A percentile compares a stretch with the other conserved stretches of the same genome.
phyloP scores from a whole-genome alignment of 2,113 vertebrate genomes.

The Antechinus flavipes region DNA sequence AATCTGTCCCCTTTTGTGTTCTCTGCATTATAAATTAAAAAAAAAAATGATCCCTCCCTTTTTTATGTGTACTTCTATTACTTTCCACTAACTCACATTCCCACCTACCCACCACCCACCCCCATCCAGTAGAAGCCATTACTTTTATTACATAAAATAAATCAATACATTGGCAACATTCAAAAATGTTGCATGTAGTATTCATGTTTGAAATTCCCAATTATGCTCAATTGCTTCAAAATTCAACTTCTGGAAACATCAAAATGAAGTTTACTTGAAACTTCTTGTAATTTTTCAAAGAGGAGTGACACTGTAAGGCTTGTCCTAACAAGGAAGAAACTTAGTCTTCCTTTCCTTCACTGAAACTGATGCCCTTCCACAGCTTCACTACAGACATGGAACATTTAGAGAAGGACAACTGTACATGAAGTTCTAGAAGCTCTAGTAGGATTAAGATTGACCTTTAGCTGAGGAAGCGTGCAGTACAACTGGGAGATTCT shows the following conservation, averaged over 20 bases:
- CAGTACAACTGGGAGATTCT: constrained; percentile 37
- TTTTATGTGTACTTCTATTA: neutral
- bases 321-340: constrained; percentile 13
- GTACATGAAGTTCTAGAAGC: constrained; percentile 5
- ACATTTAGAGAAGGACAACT: constrained; percentile 10
- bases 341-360: constrained; percentile 48
- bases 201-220: neutral
- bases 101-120: too few species aligned
- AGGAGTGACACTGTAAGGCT: constrained; percentile 10
- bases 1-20: neutral
- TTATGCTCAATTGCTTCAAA: constrained; percentile 9
- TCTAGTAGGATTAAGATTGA: constrained; percentile 64
- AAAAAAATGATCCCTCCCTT: neutral
- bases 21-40: neutral
- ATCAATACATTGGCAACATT: neutral
- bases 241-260: neutral
- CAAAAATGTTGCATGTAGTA: neutral
- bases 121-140: neutral
- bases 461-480: constrained; percentile 62
- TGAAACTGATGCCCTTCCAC: constrained; percentile 54
- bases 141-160: neutral
- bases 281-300: constrained; percentile 32
- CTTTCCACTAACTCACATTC: neutral
- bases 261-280: constrained; percentile 5
- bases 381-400: neutral